Evolutionary conservation across 2,113 vertebrate species (phyloP), one percentile per base, ranked within the genome.

Genomic region (Sphyrna mokarran): DNA sequence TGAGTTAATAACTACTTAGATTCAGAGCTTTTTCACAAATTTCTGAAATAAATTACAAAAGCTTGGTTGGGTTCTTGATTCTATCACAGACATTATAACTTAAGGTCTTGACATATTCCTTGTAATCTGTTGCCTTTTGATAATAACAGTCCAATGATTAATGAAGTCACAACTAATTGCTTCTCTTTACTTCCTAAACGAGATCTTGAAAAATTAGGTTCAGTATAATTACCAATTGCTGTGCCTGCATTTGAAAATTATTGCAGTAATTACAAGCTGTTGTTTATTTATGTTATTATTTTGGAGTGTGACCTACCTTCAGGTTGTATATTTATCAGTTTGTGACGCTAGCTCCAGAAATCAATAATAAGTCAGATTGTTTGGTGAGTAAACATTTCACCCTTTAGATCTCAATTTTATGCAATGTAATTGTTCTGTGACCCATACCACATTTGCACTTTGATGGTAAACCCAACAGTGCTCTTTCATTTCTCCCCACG

Each of bases 401-500:
- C 95, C 96, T 97, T 80, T 96, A n/a, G 96, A 76, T 96, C 95
- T 83, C 96, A 37, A 43, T 96, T 96, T 96, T 91, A 95, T 96
- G 96, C 96, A 95, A 4, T 63, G 96, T 87, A 96, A 97, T 97
- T 96, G 96, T 97, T 95, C 97, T 96, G 96, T 96, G 95, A 96
- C 96, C 68, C 95, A 72, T 96, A 96, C 96, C 96, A 96, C 96
- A 96, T 97, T 96, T 96, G 96, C 85, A 10, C 0, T 0, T 95
- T 97, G 96, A 96, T 96, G 96, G 96, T 96, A 97, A 97, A 98
- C 97, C 96, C 97, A 97, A 97, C 96, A 97, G 11, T 29, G 40
- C 23, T 76, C 94, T 72, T 95, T 33, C 23, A 72, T 6, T 29
- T 95, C 48, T 48, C 66, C 94, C 37, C 10, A n/a, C 16, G 26